Evolutionary conservation across 2,797 vertebrate genomes (phyloP), one percentile per base, ranked within the genome.

Genomic region (Lepilemur septentrionalis): DNA sequence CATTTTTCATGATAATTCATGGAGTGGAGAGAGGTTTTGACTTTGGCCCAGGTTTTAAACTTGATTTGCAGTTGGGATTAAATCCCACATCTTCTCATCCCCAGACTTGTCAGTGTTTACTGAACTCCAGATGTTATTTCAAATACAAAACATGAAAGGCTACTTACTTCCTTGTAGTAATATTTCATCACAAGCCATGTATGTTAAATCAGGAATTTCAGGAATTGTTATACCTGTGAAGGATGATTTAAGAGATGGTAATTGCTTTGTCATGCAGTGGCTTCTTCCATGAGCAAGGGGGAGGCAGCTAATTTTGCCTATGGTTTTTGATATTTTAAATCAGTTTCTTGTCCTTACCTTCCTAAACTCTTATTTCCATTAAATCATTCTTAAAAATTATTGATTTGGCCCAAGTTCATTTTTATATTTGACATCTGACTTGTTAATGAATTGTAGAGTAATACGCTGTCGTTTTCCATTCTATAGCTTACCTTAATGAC

Each of bases 391-490:
- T 59, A 72, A 78, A 89, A 82, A 59, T 82, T 35, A 25, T n/a
- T 83, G 57, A 78, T 69, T 93, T 79, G 70, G 41, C 17, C 63
- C 75, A 80, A 46, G 32, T 69, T 30, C 1, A 5, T 52, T 83
- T 91, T 93, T 41, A 10, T 52, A 55, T 80, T 70, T 92, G 65
- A 52, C n/a, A 35, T 52, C 50, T 72, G 73, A 69, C 59, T 88
- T 94, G 55, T 48, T 96, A 89, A 67, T 84, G 85, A 95, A 78
- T 82, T 91, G 13, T 75, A 20, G 81, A 79, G n/a, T 80, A 43
- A 35, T 25, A 35, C 17, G 35, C 25, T 82, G 9, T 35, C 32
- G 43, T 65, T 87, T 92, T 79, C 69, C 35, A 43, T 93, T 91
- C 84, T 73, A 1, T 84, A 69, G 72, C 80, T 85, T 80, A 78